phyloP scores from a whole-genome alignment of 2,888 invertebrate genomes.

The Flexamia atlantica region DNA sequence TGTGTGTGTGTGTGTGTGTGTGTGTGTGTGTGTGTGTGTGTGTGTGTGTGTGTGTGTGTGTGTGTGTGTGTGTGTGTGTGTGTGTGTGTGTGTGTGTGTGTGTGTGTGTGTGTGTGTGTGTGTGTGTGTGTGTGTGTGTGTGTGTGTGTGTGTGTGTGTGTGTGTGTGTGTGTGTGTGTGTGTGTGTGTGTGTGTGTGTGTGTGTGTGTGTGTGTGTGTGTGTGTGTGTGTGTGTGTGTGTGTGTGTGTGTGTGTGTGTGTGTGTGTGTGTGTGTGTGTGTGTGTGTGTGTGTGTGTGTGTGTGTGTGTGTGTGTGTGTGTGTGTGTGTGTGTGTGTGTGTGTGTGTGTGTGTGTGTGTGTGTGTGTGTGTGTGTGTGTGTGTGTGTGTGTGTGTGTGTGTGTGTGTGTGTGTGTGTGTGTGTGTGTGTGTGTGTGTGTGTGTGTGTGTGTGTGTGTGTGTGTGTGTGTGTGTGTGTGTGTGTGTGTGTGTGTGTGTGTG shows the following conservation, averaged over 20 bases:
- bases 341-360: conserved; percentile 52
- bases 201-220: conserved; percentile 46
- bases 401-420: conserved; percentile 52
- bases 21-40: conserved; percentile 57
- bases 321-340: conserved; percentile 52
- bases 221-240: conserved; percentile 45
- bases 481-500: conserved; percentile 52
- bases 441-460: conserved; percentile 52
- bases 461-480: conserved; percentile 52
- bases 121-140: conserved; percentile 52
- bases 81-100: conserved; percentile 55
- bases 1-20: conserved; percentile 55
- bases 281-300: conserved; percentile 52
- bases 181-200: conserved; percentile 34
- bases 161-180: conserved; percentile 34
- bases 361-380: conserved; percentile 52
- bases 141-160: conserved; percentile 40
- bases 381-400: conserved; percentile 52
- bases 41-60: conserved; percentile 55
- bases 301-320: conserved; percentile 52
- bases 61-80: conserved; percentile 57
- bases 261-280: conserved; percentile 52
- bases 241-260: conserved; percentile 52
- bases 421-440: conserved; percentile 52
- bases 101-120: conserved; percentile 56